Evolutionary conservation across 2,113 vertebrate genomes (phyloP).

Genomic region (Percopsis transmontana): DNA sequence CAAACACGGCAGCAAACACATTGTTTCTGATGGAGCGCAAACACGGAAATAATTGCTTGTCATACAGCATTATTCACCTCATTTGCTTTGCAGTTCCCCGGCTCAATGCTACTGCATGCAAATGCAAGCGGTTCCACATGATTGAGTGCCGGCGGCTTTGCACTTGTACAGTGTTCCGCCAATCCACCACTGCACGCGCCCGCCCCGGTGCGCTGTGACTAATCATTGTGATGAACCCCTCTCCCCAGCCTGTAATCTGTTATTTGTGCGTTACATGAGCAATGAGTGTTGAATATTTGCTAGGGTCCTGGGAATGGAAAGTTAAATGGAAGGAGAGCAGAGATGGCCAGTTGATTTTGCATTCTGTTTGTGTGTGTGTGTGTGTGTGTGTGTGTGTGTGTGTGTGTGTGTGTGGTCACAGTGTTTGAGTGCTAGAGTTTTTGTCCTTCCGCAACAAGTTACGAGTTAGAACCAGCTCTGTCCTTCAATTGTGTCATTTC

Average conservation of each 20-base stretch:
- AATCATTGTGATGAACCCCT: slow-evolving; percentile 48
- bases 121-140: slow-evolving; percentile 36
- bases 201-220: slow-evolving; percentile 27
- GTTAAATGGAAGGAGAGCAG: slow-evolving; percentile 17
- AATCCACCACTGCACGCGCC: slow-evolving; percentile 5
- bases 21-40: slow-evolving; percentile 46
- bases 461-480: too few species aligned
- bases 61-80: slow-evolving; percentile 59
- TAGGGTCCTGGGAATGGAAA: too few species aligned
- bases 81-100: slow-evolving; percentile 49
- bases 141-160: slow-evolving; percentile 30
- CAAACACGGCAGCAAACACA: slow-evolving; percentile 38
- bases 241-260: slow-evolving; percentile 16
- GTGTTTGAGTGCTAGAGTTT: too few species aligned
- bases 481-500: too few species aligned
- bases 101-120: slow-evolving; percentile 42
- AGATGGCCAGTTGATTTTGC: slow-evolving; percentile 2
- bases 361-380: neutral
- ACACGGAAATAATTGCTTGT: slow-evolving; percentile 56
- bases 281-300: slow-evolving; percentile 44
- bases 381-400: slow-evolving; percentile 9
- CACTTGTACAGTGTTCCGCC: slow-evolving; percentile 16
- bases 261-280: neutral
- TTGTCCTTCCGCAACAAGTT: too few species aligned
- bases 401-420: slow-evolving; percentile 19